Base-by-base conservation (phyloP, 2,888 invertebrate genomes). In the Leucozona laternaria region DNA sequence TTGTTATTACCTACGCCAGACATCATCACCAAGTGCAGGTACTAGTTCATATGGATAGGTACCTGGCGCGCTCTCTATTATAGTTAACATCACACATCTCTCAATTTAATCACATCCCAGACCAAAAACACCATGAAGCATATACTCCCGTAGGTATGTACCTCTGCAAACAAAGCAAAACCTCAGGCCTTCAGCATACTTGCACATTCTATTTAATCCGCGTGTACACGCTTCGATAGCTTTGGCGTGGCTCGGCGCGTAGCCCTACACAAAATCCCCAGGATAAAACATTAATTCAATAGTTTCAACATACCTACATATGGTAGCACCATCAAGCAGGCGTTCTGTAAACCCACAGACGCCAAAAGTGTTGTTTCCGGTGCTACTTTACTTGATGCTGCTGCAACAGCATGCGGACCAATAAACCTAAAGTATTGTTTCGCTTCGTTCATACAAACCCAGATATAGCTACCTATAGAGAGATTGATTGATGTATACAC, bases 401-500 rank as follows among this genome's bases (percentile, higher is more conserved):
- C 13, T 68, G 40, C 11, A 66, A 66, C 45, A 77, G 81, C 82
- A 78, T 57, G 75, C 60, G 75, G 78, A 64, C 73, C 77, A 78
- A 78, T 79, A 82, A 86, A 73, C 82, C 66, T 68, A 75, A 71
- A 86, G 62, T 82, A 78, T 75, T 77, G 40, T 64, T 57, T 57
- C 5, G 15, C 17, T n/a, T n/a, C 13, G 2, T 34, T 17, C n/a
- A 11, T 28, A 17, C 8, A 34, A 20, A 11, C 20, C 15, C 34
- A 50, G 4, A 15, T 15, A 7, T 58, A 22, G 2, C 1, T 7
- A 25, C 2, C 0, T 3, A 66, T 82, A n/a, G 5, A 3, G 8
- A 66, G 86, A 79, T 86, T 86, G 86, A 86, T 85, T 82, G 82
- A 86, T 73, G 73, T 70, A 79, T 71, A 50, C 68, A 22, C 28